Evolutionary conservation across 2,113 vertebrate genomes (phyloP).

Genomic region (Turdus rufiventris): DNA sequence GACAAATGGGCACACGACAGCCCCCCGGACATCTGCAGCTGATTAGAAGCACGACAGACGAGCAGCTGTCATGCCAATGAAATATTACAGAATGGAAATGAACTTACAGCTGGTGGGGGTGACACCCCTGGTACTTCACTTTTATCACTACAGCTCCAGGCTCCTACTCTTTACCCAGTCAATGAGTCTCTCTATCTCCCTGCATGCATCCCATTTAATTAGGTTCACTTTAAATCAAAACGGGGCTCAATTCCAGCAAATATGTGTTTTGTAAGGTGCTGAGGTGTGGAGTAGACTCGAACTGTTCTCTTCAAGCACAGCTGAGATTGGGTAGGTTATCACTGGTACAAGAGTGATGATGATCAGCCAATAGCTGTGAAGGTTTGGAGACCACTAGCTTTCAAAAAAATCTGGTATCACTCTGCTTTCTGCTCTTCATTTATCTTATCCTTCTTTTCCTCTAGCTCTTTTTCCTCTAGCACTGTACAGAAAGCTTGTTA

Average conservation of each 20-base stretch:
- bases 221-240: constrained; percentile 12
- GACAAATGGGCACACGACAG: not conserved
- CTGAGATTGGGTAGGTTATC: not conserved
- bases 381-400: not conserved
- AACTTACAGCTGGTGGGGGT: constrained; percentile 20
- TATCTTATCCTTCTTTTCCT: not conserved
- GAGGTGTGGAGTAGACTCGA: not conserved
- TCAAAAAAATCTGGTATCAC: not conserved
- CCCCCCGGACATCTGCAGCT: constrained; percentile 4
- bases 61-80: constrained; percentile 34
- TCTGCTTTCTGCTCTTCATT: constrained; percentile 5
- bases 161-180: not conserved
- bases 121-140: not conserved
- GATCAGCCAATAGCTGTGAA: not conserved
- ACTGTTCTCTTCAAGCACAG: not conserved
- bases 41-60: not conserved
- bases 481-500: not conserved
- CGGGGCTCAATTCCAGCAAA: not conserved
- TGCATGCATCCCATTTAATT: constrained; percentile 9
- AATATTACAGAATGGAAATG: constrained; percentile 9
- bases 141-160: constrained; percentile 44
- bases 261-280: not conserved
- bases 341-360: not conserved
- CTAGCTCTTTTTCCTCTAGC: not conserved
- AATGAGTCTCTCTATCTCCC: not conserved